Conservation (phyloP, 2,113 vertebrate genomes). For the Rhipidura dahli region DNA sequence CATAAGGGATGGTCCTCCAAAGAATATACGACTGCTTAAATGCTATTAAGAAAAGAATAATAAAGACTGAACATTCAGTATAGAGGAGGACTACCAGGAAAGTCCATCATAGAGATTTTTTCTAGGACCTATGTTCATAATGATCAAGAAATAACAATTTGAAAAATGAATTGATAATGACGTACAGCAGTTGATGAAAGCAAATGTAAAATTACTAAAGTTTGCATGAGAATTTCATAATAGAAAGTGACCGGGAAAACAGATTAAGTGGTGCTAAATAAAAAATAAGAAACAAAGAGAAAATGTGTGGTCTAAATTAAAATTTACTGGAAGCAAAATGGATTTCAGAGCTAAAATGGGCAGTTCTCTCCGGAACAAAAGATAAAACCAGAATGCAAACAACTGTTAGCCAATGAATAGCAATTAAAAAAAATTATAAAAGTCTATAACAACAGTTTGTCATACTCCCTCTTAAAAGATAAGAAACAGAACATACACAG, state of each 20-base stretch:
- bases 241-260: background rate
- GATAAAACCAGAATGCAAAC: background rate
- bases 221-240: background rate
- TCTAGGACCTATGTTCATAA: background rate
- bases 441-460: background rate
- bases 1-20: background rate
- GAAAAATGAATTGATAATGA: background rate
- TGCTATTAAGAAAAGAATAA: background rate
- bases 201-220: background rate
- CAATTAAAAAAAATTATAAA: background rate
- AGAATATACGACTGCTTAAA: background rate
- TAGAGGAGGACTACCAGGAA: background rate
- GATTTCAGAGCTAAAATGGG: background rate
- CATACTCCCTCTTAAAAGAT: background rate
- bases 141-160: background rate
- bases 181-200: background rate
- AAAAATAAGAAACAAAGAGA: background rate
- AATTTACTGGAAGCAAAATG: background rate
- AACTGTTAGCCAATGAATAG: background rate
- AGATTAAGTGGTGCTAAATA: background rate
- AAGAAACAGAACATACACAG: background rate
- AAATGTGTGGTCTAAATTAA: background rate
- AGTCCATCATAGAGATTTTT: background rate
- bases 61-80: background rate
- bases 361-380: background rate